Evolutionary conservation across 2,888 invertebrate genomes (phyloP).

Genomic region (Campoletis raptor): DNA sequence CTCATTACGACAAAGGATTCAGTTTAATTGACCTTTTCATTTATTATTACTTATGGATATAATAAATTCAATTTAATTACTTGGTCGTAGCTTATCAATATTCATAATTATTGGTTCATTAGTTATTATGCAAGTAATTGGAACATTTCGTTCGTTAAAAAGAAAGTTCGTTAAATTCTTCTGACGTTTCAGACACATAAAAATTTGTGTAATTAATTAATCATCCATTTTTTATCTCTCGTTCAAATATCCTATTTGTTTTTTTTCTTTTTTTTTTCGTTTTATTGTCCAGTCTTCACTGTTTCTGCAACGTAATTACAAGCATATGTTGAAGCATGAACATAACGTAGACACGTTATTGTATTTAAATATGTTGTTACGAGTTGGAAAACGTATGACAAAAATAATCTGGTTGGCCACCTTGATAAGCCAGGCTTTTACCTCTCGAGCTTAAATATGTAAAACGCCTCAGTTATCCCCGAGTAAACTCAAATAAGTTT

Average conservation of each 20-base stretch:
- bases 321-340: neutral
- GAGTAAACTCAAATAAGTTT: slow-evolving; percentile 65
- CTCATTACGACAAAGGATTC: neutral
- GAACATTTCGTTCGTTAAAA: no score
- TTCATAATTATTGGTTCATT: neutral
- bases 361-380: slow-evolving; percentile 4
- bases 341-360: neutral
- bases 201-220: neutral
- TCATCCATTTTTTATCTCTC: neutral
- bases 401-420: slow-evolving; percentile 53
- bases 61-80: neutral
- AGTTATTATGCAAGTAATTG: neutral
- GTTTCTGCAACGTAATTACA: neutral
- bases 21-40: neutral
- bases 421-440: slow-evolving; percentile 44
- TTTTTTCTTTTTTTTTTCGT: neutral
- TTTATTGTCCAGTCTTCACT: no score
- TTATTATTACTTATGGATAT: neutral
- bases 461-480: slow-evolving; percentile 61
- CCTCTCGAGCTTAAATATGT: slow-evolving; percentile 59
- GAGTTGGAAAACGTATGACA: slow-evolving; percentile 18
- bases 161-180: neutral
- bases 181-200: neutral
- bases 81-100: neutral
- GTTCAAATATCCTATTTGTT: neutral